These are phyloP conservation scores for Aphaenogaster ashmeadi DNA, from an alignment of 1,140 invertebrate species.

Conservation along the genomic window DNA sequence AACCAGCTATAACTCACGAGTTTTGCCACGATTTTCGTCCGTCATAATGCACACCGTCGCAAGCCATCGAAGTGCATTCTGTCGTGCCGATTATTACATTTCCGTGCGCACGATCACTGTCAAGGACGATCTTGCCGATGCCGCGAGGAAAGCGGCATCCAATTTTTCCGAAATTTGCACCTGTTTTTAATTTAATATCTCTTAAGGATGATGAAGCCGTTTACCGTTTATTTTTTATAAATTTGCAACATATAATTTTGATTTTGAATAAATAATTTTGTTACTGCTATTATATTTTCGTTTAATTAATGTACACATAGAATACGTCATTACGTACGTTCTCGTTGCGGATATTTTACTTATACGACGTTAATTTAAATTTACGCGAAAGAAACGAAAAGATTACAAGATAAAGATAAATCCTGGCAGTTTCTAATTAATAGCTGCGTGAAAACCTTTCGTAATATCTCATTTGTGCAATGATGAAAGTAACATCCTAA, in stretches of 20 bases:
- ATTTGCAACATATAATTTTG: neutral
- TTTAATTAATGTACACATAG: neutral
- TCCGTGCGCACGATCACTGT: conserved; percentile 13
- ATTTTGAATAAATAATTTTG: neutral
- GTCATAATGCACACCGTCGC: conserved; percentile 12
- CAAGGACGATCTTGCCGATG: neutral
- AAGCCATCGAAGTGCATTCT: conserved; percentile 14
- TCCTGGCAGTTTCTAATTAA: conserved; percentile 22
- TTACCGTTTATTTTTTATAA: neutral
- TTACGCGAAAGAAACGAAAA: neutral
- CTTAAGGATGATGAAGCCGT: neutral
- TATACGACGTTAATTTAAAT: neutral
- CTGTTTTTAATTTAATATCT: neutral
- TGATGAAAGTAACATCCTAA: neutral
- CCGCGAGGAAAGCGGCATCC: neutral
- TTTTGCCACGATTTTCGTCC: conserved; percentile 71
- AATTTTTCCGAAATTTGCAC: neutral
- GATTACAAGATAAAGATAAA: neutral
- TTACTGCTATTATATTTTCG: neutral
- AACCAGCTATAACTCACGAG: conserved; percentile 65
- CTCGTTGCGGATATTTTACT: neutral
- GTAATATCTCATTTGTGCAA: neutral
- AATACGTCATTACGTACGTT: neutral
- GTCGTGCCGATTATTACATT: neutral
- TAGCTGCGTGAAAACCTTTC: neutral